Evolutionary conservation across 2,797 vertebrate genomes (phyloP), one percentile per base, ranked within the genome.

Genomic region (Stomatorhinus walkeri): DNA sequence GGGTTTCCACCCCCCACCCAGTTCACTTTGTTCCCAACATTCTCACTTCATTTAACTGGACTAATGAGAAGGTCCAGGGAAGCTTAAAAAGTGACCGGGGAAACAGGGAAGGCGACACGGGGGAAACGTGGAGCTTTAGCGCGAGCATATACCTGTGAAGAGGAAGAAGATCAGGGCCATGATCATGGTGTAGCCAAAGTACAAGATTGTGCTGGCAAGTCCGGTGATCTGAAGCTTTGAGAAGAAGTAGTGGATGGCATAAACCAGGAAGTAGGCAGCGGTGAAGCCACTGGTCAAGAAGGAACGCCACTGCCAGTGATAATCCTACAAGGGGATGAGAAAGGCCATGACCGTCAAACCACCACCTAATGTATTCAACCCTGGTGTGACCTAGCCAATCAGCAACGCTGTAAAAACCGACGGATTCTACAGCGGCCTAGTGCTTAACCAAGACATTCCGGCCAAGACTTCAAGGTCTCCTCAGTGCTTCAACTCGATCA

Each of bases 101-200:
- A 28, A 8, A 1, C 12, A 3, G 49, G 10, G 10, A 4, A 85
- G 51, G 85, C 14, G 32, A 2, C 43, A 22, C 3, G 43, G 8
- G 10, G 9, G 24, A n/a, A 48, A 48, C 0, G 7, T 0, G n/a
- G 16, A 2, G 22, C 16, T 46, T 87, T 9, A 64, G 54, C 36
- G 46, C 4, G 7, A 5, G 90, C 93, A 93, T 93, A 98, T 93
- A 98, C 98, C 98, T 90, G 97, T 97, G 92, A 99, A 98, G 91
- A 99, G 95, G 94, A 99, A 99, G 93, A 99, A 98, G 94, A 99
- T 98, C 93, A 98, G 95, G 87, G 97, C 97, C 98, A 99, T 99
- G 92, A 99, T 98, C 96, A 97, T 97, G 89, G 98, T 99, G 91
- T 99, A 99, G 90, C 97, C 98, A 0, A 98, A 98, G 92, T 99